Base-by-base conservation (phyloP, 2,797 vertebrate species). In the Artibeus lituratus region DNA sequence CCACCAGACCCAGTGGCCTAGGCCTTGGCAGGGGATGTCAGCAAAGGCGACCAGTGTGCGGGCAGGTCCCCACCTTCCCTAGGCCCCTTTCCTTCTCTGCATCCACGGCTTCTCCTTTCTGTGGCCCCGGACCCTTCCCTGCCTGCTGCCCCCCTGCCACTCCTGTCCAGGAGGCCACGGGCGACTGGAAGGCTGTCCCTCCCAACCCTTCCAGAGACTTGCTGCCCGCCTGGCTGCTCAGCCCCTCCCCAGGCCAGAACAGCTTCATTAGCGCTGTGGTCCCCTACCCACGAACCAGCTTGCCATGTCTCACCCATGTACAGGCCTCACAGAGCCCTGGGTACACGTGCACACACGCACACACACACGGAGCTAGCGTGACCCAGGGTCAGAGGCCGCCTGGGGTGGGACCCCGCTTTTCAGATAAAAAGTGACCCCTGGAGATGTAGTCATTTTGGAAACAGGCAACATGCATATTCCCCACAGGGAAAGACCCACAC, bases 261-360 rank as follows among this genome's bases (percentile, higher is more conserved):
- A 5, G 65, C 10, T 35, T n/a, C 76, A 4, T 8, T 3, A 22
- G 44, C 37, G 11, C 5, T 0, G 11, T 5, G 72, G 94, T 21
- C 32, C 37, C 9, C 2, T n/a, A 9, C 9, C 3, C 1, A 0
- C 18, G n/a, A 22, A 4, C 59, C 59, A 21, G 21, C 32, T 37
- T 7, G 24, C 32, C 3, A 0, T 2, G 24, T 2, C 14, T 19
- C 1, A 1, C 55, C 59, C 42, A 5, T 2, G 2, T 0, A 26
- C 1, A 0, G 44, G 18, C 32, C 82, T 29, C 80, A 7, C 12
- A 51, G 73, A 57, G 70, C 37, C 22, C 7, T 21, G 8, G 3
- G 10, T 19, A 37, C 14, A 3, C 3, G 0, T 53, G 4, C 3
- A 11, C 10, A 29, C 70, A 3, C 15, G n/a, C n/a, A n/a, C 7